Percentiles rank a stretch among this genome's conserved stretches.
Evolutionary conservation across 92 coral and sea anemone species (phyloP).

Genomic region (Galaxea fascicularis): DNA sequence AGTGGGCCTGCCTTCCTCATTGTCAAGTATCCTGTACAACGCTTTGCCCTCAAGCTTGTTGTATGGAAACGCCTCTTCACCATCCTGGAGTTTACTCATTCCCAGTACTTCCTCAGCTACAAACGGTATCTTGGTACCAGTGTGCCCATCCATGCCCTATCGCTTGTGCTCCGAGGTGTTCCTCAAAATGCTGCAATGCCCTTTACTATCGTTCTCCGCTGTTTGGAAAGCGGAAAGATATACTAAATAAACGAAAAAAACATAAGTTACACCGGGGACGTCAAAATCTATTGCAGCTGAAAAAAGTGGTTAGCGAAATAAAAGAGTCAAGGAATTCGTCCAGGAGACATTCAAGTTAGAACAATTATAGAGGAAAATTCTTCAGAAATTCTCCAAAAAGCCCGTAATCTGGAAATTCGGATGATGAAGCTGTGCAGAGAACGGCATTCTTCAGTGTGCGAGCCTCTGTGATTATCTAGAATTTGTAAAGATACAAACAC

Average conservation of each 20-base stretch:
- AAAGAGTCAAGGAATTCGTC: not conserved
- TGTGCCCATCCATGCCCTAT: slow-evolving; percentile 9
- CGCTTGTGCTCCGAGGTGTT: slow-evolving; percentile 28
- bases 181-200: slow-evolving; percentile 23
- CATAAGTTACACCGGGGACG: not conserved
- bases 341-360: no score
- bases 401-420: no score
- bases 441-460: no score
- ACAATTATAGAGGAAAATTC: no score
- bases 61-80: slow-evolving; percentile 1
- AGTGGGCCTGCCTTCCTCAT: not conserved
- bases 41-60: slow-evolving; percentile 26
- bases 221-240: slow-evolving; percentile 8
- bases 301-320: not conserved
- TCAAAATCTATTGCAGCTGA: not conserved
- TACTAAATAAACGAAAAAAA: not conserved
- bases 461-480: no score
- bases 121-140: not conserved
- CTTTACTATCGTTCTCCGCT: not conserved
- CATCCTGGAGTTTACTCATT: not conserved
- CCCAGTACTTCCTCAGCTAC: not conserved
- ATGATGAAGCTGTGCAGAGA: no score
- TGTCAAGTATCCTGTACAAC: slow-evolving; percentile 16
- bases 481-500: no score
- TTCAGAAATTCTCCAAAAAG: no score